Base-by-base conservation (phyloP, 2,888 invertebrate genomes). In the Periphyllus acericola region DNA sequence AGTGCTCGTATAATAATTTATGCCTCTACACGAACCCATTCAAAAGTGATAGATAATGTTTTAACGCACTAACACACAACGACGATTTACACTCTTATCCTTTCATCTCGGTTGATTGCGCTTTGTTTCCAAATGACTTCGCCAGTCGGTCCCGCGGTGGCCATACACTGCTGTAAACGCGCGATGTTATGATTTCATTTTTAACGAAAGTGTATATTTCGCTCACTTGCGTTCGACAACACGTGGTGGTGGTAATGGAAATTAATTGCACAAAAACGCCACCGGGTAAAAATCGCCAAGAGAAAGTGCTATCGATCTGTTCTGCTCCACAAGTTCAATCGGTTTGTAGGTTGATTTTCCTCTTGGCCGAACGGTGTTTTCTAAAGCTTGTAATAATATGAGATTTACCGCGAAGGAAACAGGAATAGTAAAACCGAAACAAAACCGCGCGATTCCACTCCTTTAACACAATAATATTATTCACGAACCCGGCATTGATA, bases 251-350 rank as follows among this genome's bases (percentile, higher is more conserved):
- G 66, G 9, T 68, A 81, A 81, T 81, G 66, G 80, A 66, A 68
- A 68, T 81, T 81, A 81, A 81, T 81, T 32, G 46, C 40, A 29
- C 9, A 52, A 46, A 81, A 19, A 68, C 46, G 40, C 71, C 71
- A 76, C 29, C 17, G 55, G 52, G 14, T 55, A 60, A 74, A 60
- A 84, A 84, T 76, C 84, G 52, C 21, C n/a, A 34, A 40, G 84
- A 66, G 74, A 84, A 76, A 84, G 80, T 86, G 78, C 8, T 80
- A 80, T 68, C 40, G 78, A 76, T 86, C 71, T 72, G 86, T 76
- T 80, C 71, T 80, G 66, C 71, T 86, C 29, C 34, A 85, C 76
- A 76, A 78, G 68, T 71, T 66, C 66, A 46, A 85, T 66, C 46
- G 19, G 79, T 79, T 85, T 78, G n/a, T 25, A 40, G 85, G 68